A percentile compares a stretch with the other conserved stretches of the same genome.
Conservation (phyloP, 2,113 vertebrate species). For the Osmerus eperlanus region DNA sequence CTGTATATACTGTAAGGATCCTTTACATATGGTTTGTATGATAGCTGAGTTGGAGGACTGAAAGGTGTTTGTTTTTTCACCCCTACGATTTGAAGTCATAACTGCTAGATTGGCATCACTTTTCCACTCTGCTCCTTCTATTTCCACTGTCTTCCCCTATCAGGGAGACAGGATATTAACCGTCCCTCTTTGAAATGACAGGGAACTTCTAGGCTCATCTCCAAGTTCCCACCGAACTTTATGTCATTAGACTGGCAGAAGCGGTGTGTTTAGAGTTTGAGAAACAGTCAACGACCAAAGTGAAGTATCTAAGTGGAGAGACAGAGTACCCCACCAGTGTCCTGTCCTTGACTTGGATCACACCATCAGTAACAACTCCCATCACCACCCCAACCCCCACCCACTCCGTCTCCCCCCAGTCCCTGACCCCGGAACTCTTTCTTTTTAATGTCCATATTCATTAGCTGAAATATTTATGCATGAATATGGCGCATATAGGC, state of each 20-base stretch:
- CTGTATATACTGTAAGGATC: not conserved
- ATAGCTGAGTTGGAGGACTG: not conserved
- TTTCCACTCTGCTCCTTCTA: not conserved
- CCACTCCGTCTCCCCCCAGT: constrained; percentile 24
- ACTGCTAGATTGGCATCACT: not conserved
- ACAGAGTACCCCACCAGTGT: not conserved
- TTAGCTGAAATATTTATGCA: constrained; percentile 98
- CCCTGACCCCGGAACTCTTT: constrained; percentile 37
- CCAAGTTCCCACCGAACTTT: not conserved
- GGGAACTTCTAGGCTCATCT: not conserved
- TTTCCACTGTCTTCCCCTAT: not conserved
- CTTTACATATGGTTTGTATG: not conserved
- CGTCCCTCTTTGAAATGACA: not conserved
- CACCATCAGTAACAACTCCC: constrained; percentile 85
- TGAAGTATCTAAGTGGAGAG: constrained; percentile 1
- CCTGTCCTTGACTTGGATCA: constrained; percentile 77
- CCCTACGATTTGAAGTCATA: not conserved
- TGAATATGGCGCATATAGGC: constrained; percentile 88
- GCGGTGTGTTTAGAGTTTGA: not conserved
- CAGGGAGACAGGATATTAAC: constrained; percentile 2
- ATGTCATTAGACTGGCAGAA: not conserved
- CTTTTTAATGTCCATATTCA: constrained; percentile 87
- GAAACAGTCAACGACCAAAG: not conserved
- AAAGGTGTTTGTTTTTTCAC: not conserved
- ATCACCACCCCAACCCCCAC: constrained; percentile 21